phyloP scores from a whole-genome alignment of 2,888 invertebrate species.

The Mamestra brassicae region DNA sequence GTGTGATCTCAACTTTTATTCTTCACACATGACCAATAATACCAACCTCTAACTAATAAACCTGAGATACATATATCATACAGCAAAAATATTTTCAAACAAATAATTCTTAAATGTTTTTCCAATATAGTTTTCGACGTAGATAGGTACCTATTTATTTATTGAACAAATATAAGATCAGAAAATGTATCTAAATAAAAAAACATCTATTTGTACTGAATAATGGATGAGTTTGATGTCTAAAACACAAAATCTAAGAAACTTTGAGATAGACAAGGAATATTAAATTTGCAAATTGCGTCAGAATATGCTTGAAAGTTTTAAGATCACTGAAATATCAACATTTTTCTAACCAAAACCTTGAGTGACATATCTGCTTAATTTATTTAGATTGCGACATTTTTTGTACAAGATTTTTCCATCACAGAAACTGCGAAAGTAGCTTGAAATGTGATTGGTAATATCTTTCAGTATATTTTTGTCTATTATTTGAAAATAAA shows the following conservation, averaged over 20 bases:
- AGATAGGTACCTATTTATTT: constrained; percentile 10
- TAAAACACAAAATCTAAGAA: constrained; percentile 66
- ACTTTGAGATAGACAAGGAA: constrained; percentile 67
- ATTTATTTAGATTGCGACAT: not conserved
- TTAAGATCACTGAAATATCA: constrained; percentile 64
- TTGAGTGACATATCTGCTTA: constrained; percentile 2
- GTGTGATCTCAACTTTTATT: constrained; percentile 52
- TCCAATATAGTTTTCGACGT: constrained; percentile 13
- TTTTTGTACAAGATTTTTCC: not conserved
- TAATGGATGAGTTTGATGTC: constrained; percentile 67
- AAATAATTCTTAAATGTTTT: constrained; percentile 14
- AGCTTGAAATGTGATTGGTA: not conserved
- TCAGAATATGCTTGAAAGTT: constrained; percentile 69
- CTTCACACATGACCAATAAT: constrained; percentile 33
- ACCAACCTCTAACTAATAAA: constrained; percentile 40
- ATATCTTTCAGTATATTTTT: not conserved
- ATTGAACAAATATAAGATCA: constrained; percentile 29
- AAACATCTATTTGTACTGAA: constrained; percentile 59
- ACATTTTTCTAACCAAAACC: constrained; percentile 60
- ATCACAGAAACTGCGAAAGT: not conserved
- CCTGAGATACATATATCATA: constrained; percentile 4
- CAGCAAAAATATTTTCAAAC: constrained; percentile 16
- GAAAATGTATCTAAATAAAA: constrained; percentile 30
- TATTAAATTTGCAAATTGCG: constrained; percentile 72
- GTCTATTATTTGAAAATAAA: constrained; percentile 1